Evolutionary conservation across 2,888 invertebrate genomes (phyloP).

Genomic region (Sacculina carcini): DNA sequence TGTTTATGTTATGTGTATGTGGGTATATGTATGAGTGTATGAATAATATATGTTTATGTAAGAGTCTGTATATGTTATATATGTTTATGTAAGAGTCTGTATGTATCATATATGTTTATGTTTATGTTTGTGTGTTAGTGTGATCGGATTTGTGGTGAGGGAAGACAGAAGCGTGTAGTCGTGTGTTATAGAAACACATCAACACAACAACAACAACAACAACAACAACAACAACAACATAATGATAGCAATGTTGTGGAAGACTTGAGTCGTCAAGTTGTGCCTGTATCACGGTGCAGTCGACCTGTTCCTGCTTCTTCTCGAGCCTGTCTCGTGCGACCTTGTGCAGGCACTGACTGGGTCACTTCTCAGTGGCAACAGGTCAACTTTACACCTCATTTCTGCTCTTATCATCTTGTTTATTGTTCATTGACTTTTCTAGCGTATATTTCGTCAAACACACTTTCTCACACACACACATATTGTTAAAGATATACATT

Average conservation of each 20-base stretch:
- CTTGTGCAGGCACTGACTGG: conserved; percentile 82
- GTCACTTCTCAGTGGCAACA: conserved; percentile 61
- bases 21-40: too few relatives aligned
- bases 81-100: too few relatives aligned
- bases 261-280: conserved; percentile 34
- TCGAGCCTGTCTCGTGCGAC: conserved; percentile 38
- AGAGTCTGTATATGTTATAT: too few relatives aligned
- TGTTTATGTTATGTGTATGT: too few relatives aligned
- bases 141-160: conserved; percentile 68
- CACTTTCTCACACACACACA: background rate
- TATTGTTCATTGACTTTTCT: too few relatives aligned
- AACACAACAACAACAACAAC: background rate
- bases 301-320: conserved; percentile 40
- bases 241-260: conserved; percentile 30
- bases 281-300: too few relatives aligned
- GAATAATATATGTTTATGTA: too few relatives aligned
- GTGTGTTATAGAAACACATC: conserved; percentile 41
- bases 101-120: too few relatives aligned
- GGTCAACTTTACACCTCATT: too few relatives aligned
- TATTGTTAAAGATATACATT: background rate
- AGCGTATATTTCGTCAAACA: conserved; percentile 5
- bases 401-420: too few relatives aligned
- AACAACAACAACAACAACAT: conserved; percentile 18
- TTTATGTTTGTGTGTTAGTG: conserved; percentile 29
- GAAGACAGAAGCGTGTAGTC: conserved; percentile 49